Evolutionary conservation across 2,113 vertebrate genomes (phyloP), one percentile per base, ranked within the genome.

Genomic region (Pteropus alecto): DNA sequence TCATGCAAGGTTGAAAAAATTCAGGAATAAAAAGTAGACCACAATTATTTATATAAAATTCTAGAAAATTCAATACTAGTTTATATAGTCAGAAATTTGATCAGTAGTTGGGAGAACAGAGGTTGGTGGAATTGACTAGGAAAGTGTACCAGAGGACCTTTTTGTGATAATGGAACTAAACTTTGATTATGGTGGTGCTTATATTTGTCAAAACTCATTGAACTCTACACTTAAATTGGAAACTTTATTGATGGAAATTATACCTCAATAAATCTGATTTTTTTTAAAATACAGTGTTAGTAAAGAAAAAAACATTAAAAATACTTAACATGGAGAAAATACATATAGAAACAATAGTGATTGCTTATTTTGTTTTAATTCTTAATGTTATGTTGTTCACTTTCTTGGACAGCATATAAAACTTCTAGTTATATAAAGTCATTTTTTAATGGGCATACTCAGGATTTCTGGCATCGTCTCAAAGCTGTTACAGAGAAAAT

Each of bases 1-100:
- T 5, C 48, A 15, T 88, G 7, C 41, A 54, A 33, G 13, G 4
- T 51, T 6, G 67, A 48, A 92, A n/a, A n/a, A 92, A 54, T 30
- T 65, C 26, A 24, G 13, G 14, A 74, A 56, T 13, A 63, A 81
- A 90, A 71, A 63, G 2, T 35, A 19, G 30, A 38, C 60, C 41
- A 46, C 87, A 12, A 83, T n/a, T 14, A 68, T 6, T 83, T 48
- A 48, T 67, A 70, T 41, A 8, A 68, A 95, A 43, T 48, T 82
- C n/a, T 93, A 82, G 73, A 92, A 92, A 87, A 68, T 82, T 19
- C 8, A 82, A 87, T 65, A 78, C 43, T 85, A 86, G 65, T 46
- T 22, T 68, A 63, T 38, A 67, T 10, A 60, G 26, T 68, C 15
- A 60, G n/a, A 60, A 41, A 88, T 87, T 2, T 46, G 13, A n/a